Base-by-base conservation (phyloP, 2,113 vertebrate species). In the Apaloderma vittatum region DNA sequence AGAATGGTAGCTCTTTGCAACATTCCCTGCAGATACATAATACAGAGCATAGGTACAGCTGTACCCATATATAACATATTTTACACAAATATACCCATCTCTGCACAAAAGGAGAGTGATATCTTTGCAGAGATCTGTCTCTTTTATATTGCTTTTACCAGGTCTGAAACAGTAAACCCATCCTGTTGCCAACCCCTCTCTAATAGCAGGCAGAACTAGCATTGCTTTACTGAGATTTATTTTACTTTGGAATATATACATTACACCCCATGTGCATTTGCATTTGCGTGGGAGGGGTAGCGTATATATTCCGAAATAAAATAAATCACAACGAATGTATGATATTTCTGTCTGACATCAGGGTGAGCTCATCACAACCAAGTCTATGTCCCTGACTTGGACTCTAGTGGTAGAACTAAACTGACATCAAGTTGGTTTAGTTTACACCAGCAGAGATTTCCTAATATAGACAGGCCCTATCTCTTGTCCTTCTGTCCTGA, bases 401-500 rank as follows among this genome's bases (percentile, higher is more conserved):
- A 55, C 32, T 19, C 40, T 37, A 62, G 58, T 22, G n/a, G 83
- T 82, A 88, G 93, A 93, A 88, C 54, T 85, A 95, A 97, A 92
- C 86, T 49, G 62, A 91, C 36, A 59, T 43, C 0, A 8, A 83
- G 71, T 55, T 91, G 72, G 79, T 90, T 97, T 94, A 94, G 86
- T 82, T 94, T 94, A 84, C 0, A 8, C 62, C 43, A 90, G 36
- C n/a, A 58, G n/a, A 95, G 57, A 92, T 94, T 97, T 95, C 96
- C 92, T 95, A 94, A 97, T 91, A 93, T 80, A 96, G 89, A 68
- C 95, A 94, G 68, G 55, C 48, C 40, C 79, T 82, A 86, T 74
- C 86, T 82, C 88, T 90, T 93, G 79, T 77, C 22, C 40, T 36
- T 70, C 51, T 12, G 15, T 88, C 37, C 68, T 52, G 57, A 21